phyloP scores from a whole-genome alignment of 1,140 invertebrate species.

The Mizuhopecten yessoensis region DNA sequence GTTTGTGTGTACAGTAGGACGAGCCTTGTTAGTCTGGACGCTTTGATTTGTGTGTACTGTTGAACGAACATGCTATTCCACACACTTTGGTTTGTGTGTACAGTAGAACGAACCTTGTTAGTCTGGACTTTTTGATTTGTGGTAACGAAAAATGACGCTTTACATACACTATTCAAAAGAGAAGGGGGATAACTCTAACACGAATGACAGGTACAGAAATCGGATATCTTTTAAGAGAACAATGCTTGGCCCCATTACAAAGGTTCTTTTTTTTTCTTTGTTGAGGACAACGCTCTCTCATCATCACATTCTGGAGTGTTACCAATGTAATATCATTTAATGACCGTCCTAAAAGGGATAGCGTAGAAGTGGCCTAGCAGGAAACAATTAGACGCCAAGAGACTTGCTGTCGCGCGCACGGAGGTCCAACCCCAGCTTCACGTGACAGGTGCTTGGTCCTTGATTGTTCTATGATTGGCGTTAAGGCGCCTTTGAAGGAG shows the following conservation, averaged over 20 bases:
- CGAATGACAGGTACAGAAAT: too few relatives aligned
- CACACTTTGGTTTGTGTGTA: too few relatives aligned
- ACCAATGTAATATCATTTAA: constrained; percentile 29
- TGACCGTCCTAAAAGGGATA: not conserved
- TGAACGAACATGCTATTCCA: too few relatives aligned
- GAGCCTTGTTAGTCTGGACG: too few relatives aligned
- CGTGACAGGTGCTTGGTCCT: not conserved
- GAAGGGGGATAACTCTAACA: too few relatives aligned
- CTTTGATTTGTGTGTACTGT: too few relatives aligned
- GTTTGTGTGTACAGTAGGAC: too few relatives aligned
- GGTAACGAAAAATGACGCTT: too few relatives aligned
- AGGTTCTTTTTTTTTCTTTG: not conserved
- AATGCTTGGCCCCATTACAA: not conserved
- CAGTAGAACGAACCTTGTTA: too few relatives aligned
- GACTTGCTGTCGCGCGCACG: not conserved
- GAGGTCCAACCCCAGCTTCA: not conserved
- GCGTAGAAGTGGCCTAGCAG: not conserved
- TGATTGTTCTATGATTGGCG: constrained; percentile 1
- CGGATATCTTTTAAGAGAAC: not conserved
- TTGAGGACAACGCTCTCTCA: not conserved
- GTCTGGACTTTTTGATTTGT: too few relatives aligned
- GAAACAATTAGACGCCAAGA: not conserved
- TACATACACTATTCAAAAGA: too few relatives aligned
- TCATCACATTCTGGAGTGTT: not conserved
- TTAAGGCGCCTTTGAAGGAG: constrained; percentile 2